Base-by-base conservation (phyloP, 2,888 invertebrate species). In the Mantis religiosa region DNA sequence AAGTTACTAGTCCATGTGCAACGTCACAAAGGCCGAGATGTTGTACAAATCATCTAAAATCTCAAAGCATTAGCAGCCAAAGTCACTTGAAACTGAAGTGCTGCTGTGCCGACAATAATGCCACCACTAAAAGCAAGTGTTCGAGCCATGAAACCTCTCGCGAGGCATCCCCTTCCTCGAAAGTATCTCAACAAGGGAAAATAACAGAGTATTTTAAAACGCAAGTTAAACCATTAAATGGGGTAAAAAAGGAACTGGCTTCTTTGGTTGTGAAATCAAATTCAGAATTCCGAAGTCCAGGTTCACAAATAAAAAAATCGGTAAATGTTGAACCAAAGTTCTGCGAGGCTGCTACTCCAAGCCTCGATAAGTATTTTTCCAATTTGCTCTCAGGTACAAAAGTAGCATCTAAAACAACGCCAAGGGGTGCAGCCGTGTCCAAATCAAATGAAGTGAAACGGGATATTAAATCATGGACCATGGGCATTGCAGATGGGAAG, bases 161-260 rank as follows among this genome's bases (percentile, higher is more conserved):
- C 3, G 89, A 89, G n/a, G 87, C 87, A 28, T 81, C 86, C 9
- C 81, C 82, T 25, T 28, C 28, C n/a, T n/a, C 82, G 34, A 88
- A 88, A 83, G 25, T 71, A 88, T 81, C 28, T 14, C 89, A 85
- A 90, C 97, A 97, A 93, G 97, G 97, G 87, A 97, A 97, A 93
- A 97, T 97, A 92, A 97, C 97, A 41, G 97, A 97, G 92, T 97
- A 96, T 93, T 97, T 97, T 93, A 97, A 96, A 93, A 96, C 97
- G 90, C 97, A 97, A 93, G 96, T 97, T 94, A 97, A 97, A 93
- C 95, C 96, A 54, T 95, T 95, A 25, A 89, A 71, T 86, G 88
- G 89, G n/a, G 82, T 88, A 20, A 89, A 89, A 82, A 89, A 89
- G 83, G 90, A 90, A 28, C 34, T 88, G 27, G 84, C 87, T 71